Conservation (phyloP, 1,140 invertebrate genomes). For the Drosophila kikkawai region DNA sequence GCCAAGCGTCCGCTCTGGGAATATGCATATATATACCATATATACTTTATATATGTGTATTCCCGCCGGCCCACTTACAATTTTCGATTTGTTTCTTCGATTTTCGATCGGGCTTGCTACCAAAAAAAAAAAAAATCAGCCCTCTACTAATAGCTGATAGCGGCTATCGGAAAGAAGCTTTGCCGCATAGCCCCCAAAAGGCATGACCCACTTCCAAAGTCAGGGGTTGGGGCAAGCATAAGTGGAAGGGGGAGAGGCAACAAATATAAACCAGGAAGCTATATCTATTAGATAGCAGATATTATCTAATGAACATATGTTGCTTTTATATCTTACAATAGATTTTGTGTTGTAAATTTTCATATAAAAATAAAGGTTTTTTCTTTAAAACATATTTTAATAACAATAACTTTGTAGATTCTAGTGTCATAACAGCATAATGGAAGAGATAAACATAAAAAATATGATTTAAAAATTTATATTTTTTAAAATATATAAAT, state of each 20-base stretch:
- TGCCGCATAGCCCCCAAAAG: slow-evolving; percentile 33
- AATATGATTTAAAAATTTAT: no score
- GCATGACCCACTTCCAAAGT: slow-evolving; percentile 37
- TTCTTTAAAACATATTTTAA: no score
- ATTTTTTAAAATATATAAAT: no score
- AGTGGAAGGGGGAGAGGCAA: neutral
- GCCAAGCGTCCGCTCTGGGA: neutral
- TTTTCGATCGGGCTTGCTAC: slow-evolving; percentile 11
- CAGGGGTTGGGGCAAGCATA: neutral
- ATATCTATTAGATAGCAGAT: slow-evolving; percentile 16
- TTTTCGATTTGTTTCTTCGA: neutral
- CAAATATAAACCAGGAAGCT: neutral
- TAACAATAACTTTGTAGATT: no score
- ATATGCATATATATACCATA: neutral
- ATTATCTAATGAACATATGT: slow-evolving; percentile 8
- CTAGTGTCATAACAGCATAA: neutral
- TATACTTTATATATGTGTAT: neutral
- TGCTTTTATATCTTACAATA: neutral
- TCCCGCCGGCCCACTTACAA: slow-evolving; percentile 25
- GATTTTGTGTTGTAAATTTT: neutral
- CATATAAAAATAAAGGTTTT: neutral
- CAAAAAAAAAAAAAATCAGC: slow-evolving; percentile 14
- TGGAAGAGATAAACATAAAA: no score
- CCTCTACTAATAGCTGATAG: slow-evolving; percentile 30
- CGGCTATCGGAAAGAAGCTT: slow-evolving; percentile 16